phyloP scores from a whole-genome alignment of 2,113 vertebrate species.

The Lates calcarifer region DNA sequence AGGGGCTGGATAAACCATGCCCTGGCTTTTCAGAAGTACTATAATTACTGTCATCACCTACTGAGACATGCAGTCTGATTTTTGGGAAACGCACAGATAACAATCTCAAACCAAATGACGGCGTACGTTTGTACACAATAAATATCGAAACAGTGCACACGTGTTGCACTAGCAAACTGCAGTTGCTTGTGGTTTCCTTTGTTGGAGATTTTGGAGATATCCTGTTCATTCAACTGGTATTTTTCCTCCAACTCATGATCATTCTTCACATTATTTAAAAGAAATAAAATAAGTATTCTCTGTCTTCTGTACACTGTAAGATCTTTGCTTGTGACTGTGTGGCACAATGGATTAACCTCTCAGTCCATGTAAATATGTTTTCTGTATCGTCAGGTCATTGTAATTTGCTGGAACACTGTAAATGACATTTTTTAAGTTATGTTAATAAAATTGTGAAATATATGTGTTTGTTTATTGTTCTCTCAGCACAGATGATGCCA shows the following conservation, averaged over 20 bases:
- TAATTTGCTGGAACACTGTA: conserved; percentile 53
- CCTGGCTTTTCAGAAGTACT: background rate
- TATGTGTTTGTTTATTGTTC: conserved; percentile 19
- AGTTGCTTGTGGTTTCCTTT: conserved; percentile 32
- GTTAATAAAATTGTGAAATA: conserved; percentile 63
- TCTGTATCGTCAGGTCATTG: conserved; percentile 12
- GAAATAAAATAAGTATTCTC: background rate
- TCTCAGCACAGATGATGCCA: background rate
- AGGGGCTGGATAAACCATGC: background rate
- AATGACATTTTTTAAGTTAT: conserved; percentile 54
- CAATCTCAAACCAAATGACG: conserved; percentile 5
- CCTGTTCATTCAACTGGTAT: conserved; percentile 12
- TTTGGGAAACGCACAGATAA: conserved; percentile 23
- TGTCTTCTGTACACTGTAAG: conserved; percentile 26
- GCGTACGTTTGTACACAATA: conserved; percentile 6
- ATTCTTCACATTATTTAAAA: conserved; percentile 2
- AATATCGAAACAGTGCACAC: conserved; percentile 19
- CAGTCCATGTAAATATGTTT: conserved; percentile 56
- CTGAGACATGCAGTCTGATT: conserved; percentile 12
- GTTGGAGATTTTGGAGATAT: conserved; percentile 25
- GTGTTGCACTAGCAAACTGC: conserved; percentile 46
- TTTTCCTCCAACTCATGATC: conserved; percentile 13
- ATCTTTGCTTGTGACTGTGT: conserved; percentile 18
- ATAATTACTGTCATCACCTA: background rate
- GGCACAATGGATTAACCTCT: background rate